Evolutionary conservation across 2,888 invertebrate genomes (phyloP).

Genomic region (Spatulosminthurus flaviceps): DNA sequence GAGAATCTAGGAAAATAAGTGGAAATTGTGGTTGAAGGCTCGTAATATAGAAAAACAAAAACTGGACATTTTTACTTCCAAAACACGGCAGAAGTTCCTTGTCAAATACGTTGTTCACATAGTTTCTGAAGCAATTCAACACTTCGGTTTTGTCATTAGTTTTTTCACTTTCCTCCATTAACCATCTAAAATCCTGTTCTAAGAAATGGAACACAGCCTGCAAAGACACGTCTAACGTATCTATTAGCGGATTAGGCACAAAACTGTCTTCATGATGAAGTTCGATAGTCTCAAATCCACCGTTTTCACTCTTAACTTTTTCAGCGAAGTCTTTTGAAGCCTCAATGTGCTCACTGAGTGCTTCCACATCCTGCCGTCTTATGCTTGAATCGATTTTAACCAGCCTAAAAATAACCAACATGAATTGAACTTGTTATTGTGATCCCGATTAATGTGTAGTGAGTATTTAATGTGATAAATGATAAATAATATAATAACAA

Average conservation of each 20-base stretch:
- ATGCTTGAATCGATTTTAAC: constrained; percentile 79
- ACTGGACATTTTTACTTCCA: constrained; percentile 82
- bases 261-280: constrained; percentile 68
- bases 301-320: constrained; percentile 49
- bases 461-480: no score
- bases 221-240: constrained; percentile 82
- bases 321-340: constrained; percentile 64
- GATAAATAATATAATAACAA: no score
- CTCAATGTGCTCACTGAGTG: constrained; percentile 66
- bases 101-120: constrained; percentile 78
- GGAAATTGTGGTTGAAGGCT: constrained; percentile 72
- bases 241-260: constrained; percentile 70
- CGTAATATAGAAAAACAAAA: constrained; percentile 78
- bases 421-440: neutral
- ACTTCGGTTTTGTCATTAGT: neutral
- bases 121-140: constrained; percentile 71
- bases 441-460: no score
- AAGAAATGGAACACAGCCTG: constrained; percentile 77
- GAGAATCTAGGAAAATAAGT: constrained; percentile 75
- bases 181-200: constrained; percentile 67
- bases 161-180: neutral
- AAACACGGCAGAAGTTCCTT: constrained; percentile 83
- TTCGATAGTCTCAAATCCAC: constrained; percentile 63
- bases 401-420: constrained; percentile 70
- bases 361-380: constrained; percentile 70